Evolutionary conservation across 2,113 vertebrate species (phyloP).

Genomic region (Ictidomys tridecemlineatus): DNA sequence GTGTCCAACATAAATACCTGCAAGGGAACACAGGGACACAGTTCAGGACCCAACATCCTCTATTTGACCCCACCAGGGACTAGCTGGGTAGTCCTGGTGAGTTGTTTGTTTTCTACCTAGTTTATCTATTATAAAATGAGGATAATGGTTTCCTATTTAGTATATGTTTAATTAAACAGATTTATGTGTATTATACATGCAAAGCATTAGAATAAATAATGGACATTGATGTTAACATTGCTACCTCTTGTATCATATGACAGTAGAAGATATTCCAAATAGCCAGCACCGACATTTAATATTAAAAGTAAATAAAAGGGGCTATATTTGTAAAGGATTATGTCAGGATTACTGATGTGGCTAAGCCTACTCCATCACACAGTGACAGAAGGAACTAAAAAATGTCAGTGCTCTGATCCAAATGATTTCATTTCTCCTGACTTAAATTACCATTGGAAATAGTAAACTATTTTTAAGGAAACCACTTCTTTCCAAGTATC

Average conservation of each 20-base stretch:
- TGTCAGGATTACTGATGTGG: background rate
- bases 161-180: background rate
- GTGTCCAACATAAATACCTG: slow-evolving; percentile 99
- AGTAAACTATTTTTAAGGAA: background rate
- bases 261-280: background rate
- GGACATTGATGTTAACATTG: background rate
- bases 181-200: background rate
- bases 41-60: background rate
- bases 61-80: background rate
- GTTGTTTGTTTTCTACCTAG: background rate
- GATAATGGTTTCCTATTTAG: background rate
- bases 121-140: background rate
- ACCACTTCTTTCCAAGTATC: background rate
- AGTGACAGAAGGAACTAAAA: background rate
- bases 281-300: background rate
- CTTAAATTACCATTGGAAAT: background rate
- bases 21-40: background rate
- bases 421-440: background rate
- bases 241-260: background rate
- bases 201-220: background rate
- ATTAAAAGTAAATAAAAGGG: background rate
- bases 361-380: too few relatives aligned
- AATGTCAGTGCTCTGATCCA: background rate
- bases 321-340: background rate
- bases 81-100: background rate